phyloP scores from a whole-genome alignment of 2,797 vertebrate genomes.

The Nannoperca obscura region DNA sequence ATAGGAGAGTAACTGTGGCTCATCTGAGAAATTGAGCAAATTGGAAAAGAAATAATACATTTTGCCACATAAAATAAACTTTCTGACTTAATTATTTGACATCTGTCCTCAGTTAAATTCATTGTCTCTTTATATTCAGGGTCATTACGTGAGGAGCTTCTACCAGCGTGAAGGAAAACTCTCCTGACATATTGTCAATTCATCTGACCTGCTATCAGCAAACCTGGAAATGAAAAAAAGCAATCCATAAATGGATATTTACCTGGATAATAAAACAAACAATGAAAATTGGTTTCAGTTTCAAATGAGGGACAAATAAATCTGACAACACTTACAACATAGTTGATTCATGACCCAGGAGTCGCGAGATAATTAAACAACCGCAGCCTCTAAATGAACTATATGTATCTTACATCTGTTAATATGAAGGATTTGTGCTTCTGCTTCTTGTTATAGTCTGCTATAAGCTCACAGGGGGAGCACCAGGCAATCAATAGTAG shows the following conservation, averaged over 20 bases:
- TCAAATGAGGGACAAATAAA: neutral
- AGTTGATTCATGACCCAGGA: conserved; percentile 41
- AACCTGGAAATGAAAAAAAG: neutral
- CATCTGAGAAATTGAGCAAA: neutral
- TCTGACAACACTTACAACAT: too few species aligned
- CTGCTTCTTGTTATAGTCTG: conserved; percentile 7
- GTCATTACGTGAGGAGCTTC: neutral
- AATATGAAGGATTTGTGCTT: conserved; percentile 27
- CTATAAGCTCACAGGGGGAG: conserved; percentile 14
- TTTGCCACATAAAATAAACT: neutral
- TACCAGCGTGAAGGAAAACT: neutral
- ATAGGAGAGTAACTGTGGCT: neutral
- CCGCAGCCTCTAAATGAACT: conserved; percentile 38
- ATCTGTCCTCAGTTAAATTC: neutral
- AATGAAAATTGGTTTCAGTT: too few species aligned
- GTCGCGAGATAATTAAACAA: conserved; percentile 46
- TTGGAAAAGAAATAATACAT: neutral
- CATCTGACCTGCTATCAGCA: neutral
- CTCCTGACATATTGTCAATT: neutral
- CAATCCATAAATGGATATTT: neutral
- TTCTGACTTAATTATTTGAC: neutral
- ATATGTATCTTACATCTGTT: conserved; percentile 32
- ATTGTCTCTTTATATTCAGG: neutral
- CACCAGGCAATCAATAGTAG: conserved; percentile 36
- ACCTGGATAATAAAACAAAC: neutral